A percentile compares a stretch with the other conserved stretches of the same genome.
These are phyloP conservation scores for Bambusicola thoracicus DNA, from an alignment of 2,113 vertebrate genomes.

Conservation along the genomic window DNA sequence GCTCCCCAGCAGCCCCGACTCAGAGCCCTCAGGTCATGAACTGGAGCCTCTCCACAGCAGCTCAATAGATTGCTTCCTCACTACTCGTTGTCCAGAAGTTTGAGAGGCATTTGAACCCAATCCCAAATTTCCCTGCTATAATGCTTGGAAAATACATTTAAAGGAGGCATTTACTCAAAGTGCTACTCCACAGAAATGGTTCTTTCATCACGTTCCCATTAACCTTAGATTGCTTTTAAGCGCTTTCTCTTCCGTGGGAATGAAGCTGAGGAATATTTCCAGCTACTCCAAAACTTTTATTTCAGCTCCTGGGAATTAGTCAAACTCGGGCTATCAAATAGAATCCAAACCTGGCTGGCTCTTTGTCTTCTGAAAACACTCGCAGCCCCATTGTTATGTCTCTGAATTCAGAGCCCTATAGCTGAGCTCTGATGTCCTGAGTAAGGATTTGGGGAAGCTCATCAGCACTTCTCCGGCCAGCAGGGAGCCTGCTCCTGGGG, in stretches of 20 bases:
- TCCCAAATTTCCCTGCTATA: constrained; percentile 19
- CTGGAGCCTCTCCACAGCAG: neutral
- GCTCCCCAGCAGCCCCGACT: neutral
- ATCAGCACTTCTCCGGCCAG: neutral
- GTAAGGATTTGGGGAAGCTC: neutral
- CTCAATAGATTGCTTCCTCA: neutral
- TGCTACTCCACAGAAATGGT: neutral
- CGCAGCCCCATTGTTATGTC: neutral
- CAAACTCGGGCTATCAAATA: neutral
- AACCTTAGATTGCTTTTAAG: constrained; percentile 52
- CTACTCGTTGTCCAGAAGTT: neutral
- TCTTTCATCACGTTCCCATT: constrained; percentile 39
- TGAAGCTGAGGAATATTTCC: constrained; percentile 24
- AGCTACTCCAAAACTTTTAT: constrained; percentile 25
- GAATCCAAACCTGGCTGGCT: neutral
- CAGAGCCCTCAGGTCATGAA: neutral
- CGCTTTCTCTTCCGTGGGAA: constrained; percentile 8
- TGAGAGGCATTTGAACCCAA: constrained; percentile 10
- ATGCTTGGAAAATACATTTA: constrained; percentile 40
- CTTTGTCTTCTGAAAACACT: neutral
- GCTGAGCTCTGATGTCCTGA: too few relatives aligned
- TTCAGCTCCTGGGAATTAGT: constrained; percentile 4
- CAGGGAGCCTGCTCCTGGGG: neutral
- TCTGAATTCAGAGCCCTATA: neutral
- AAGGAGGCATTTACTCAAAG: neutral